A percentile compares a stretch with the other conserved stretches of the same genome.
phyloP scores from a whole-genome alignment of 1,140 invertebrate genomes.

The Tribolium castaneum region DNA sequence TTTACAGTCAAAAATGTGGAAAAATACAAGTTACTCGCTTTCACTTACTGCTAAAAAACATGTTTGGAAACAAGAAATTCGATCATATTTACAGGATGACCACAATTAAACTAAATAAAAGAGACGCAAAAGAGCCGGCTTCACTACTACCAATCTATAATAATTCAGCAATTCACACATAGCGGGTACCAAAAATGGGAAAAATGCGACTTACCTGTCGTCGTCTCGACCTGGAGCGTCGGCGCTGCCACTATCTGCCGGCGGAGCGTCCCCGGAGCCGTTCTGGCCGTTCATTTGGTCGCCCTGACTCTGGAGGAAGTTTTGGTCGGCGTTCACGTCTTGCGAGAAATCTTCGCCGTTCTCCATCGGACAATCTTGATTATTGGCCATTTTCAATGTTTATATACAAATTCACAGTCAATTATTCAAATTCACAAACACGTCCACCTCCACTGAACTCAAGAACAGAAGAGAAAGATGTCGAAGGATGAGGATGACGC shows the following conservation, averaged over 20 bases:
- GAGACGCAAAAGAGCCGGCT: constrained; percentile 22
- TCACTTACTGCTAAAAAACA: constrained; percentile 33
- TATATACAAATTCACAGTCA: constrained; percentile 41
- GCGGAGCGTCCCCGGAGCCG: constrained; percentile 71
- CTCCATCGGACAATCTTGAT: constrained; percentile 63
- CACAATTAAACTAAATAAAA: constrained; percentile 15
- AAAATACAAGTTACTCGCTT: constrained; percentile 31
- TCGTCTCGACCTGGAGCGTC: constrained; percentile 77
- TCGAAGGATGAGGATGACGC: neutral
- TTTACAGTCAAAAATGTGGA: neutral
- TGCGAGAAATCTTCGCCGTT: constrained; percentile 77
- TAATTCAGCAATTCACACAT: neutral
- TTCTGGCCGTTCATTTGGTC: constrained; percentile 70
- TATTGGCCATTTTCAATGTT: constrained; percentile 57
- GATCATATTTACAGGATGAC: constrained; percentile 27
- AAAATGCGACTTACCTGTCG: constrained; percentile 71
- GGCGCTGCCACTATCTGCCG: constrained; percentile 72
- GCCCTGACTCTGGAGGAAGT: constrained; percentile 61
- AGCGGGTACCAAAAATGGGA: neutral
- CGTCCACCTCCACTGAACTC: constrained; percentile 50
- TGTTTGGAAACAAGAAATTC: neutral
- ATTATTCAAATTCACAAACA: constrained; percentile 30
- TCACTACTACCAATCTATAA: constrained; percentile 10
- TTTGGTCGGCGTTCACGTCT: constrained; percentile 69
- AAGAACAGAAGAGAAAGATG: constrained; percentile 47